These are phyloP conservation scores for Acanthosoma haemorrhoidale DNA, from an alignment of 2,888 invertebrate species.

Conservation along the genomic window DNA sequence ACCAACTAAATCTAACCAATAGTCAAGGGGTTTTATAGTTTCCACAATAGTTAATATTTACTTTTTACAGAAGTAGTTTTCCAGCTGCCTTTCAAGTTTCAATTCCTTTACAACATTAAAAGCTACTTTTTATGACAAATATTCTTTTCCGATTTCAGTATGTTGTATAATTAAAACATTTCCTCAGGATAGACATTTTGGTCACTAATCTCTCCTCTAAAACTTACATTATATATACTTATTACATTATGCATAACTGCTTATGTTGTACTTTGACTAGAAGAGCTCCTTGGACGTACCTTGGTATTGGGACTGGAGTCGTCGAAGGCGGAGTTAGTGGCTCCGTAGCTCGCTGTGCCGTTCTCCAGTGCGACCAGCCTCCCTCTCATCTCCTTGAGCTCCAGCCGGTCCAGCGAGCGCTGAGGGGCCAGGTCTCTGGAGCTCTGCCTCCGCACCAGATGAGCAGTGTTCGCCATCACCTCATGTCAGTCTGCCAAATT, in stretches of 20 bases:
- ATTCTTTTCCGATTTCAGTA: too few relatives aligned
- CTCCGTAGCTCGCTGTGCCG: constrained; percentile 60
- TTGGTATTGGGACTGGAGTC: constrained; percentile 53
- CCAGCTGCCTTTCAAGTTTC: too few relatives aligned
- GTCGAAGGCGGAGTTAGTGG: constrained; percentile 78
- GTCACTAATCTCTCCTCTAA: too few relatives aligned
- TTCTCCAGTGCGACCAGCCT: constrained; percentile 68
- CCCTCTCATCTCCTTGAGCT: constrained; percentile 78
- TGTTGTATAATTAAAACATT: too few relatives aligned
- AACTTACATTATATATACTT: not conserved
- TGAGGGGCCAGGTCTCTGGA: constrained; percentile 77
- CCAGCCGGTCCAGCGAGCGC: constrained; percentile 75
- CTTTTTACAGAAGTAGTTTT: too few relatives aligned
- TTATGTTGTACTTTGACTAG: not conserved
- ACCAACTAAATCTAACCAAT: too few relatives aligned
- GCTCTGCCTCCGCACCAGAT: constrained; percentile 80
- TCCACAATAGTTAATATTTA: too few relatives aligned
- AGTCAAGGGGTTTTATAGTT: too few relatives aligned
- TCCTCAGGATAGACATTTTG: too few relatives aligned
- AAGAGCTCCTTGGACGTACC: constrained; percentile 40
- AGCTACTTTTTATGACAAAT: too few relatives aligned
- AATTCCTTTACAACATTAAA: too few relatives aligned
- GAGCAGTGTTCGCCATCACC: constrained; percentile 82
- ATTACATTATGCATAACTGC: too few relatives aligned
- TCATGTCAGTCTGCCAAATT: constrained; percentile 15